A percentile compares a stretch with the other conserved stretches of the same genome.
These are phyloP conservation scores for Bufo bufo DNA, from an alignment of 2,113 vertebrate species.

Conservation along the genomic window DNA sequence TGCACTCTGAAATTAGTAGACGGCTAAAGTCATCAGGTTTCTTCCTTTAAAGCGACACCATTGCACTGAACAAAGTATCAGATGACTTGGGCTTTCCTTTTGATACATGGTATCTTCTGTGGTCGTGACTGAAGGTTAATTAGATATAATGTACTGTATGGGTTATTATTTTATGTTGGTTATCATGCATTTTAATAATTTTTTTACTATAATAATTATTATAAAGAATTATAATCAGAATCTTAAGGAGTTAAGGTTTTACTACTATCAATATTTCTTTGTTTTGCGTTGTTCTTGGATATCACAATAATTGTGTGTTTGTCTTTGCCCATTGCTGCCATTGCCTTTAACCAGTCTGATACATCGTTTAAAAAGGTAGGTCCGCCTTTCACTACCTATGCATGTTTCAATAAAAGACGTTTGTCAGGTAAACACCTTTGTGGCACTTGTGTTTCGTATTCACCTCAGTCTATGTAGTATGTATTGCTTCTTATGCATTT, in stretches of 20 bases:
- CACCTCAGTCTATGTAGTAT: not conserved
- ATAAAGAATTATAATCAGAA: too few relatives aligned
- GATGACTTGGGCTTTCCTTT: not conserved
- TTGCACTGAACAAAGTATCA: not conserved
- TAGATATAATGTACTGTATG: not conserved
- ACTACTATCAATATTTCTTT: too few relatives aligned
- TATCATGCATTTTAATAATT: not conserved
- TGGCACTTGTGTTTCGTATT: too few relatives aligned
- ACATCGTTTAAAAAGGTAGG: constrained; percentile 29
- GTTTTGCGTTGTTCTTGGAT: not conserved
- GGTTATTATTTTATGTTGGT: not conserved
- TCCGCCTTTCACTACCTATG: not conserved
- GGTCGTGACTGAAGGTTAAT: not conserved
- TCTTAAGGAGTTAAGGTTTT: too few relatives aligned
- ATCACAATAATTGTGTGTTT: not conserved
- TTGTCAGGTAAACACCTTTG: too few relatives aligned
- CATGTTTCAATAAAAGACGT: not conserved
- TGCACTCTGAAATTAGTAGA: not conserved
- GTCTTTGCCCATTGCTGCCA: constrained; percentile 24
- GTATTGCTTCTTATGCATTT: not conserved
- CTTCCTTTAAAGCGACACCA: not conserved
- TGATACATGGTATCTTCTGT: not conserved
- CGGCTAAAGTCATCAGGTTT: not conserved
- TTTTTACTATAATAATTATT: too few relatives aligned
- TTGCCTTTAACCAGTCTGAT: constrained; percentile 4